Percentiles rank a stretch among this genome's conserved stretches.
Conservation (phyloP, 2,888 invertebrate genomes). For the Xestia c-nigrum region DNA sequence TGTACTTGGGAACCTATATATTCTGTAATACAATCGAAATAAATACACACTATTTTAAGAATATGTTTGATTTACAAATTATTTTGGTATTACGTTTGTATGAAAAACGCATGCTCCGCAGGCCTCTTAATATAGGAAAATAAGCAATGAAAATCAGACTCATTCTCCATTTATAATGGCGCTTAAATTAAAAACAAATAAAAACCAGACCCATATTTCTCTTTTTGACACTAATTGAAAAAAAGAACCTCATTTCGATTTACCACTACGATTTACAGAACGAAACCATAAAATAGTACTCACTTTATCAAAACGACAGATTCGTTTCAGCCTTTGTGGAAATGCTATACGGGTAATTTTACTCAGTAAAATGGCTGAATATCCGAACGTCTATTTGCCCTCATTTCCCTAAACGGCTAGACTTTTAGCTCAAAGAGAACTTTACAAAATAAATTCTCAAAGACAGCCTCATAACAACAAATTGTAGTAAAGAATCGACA, state of each 20-base stretch:
- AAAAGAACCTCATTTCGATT: background rate
- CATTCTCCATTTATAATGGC: background rate
- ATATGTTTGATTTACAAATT: no score
- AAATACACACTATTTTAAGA: no score
- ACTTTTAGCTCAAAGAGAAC: slow-evolving; percentile 21
- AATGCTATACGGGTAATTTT: slow-evolving; percentile 31
- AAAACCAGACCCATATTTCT: background rate
- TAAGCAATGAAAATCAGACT: background rate
- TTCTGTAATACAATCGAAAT: no score
- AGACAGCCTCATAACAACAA: slow-evolving; percentile 33
- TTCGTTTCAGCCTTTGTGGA: slow-evolving; percentile 9
- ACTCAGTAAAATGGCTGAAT: slow-evolving; percentile 23
- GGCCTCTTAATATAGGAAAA: background rate
- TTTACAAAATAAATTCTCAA: slow-evolving; percentile 11
- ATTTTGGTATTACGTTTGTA: no score
- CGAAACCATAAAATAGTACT: slow-evolving; percentile 13
- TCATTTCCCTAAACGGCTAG: slow-evolving; percentile 21
- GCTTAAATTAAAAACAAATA: background rate
- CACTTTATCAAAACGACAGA: slow-evolving; percentile 26
- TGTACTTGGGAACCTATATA: no score
- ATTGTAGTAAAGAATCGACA: slow-evolving; percentile 34
- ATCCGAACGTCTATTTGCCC: slow-evolving; percentile 13
- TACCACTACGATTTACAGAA: background rate
- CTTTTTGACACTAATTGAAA: background rate
- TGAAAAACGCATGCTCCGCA: no score